Percentiles rank a stretch among this genome's conserved stretches.
Conservation (phyloP, 2,797 vertebrate species). For the Gymnothorax reevesii region DNA sequence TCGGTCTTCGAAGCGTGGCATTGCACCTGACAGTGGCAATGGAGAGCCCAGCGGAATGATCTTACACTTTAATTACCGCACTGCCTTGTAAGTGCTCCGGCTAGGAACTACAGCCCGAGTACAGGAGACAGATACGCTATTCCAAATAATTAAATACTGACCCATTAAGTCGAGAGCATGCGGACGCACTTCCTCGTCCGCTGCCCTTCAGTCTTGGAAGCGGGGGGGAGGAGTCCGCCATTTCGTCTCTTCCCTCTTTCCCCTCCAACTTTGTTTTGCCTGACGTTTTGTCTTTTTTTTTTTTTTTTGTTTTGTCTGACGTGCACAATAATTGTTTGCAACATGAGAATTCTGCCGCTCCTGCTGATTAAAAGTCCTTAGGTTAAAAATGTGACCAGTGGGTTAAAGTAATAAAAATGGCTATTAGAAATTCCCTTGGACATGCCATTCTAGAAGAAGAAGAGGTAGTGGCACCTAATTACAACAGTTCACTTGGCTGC, state of each 20-base stretch:
- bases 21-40: constrained; percentile 69
- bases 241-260: constrained; percentile 31
- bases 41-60: constrained; percentile 54
- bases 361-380: constrained; percentile 67
- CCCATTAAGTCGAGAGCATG: constrained; percentile 75
- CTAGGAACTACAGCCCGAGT: constrained; percentile 74
- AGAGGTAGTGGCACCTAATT: constrained; percentile 99
- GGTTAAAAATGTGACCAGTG: constrained; percentile 71
- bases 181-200: constrained; percentile 62
- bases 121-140: constrained; percentile 72
- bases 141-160: constrained; percentile 65
- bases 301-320: constrained; percentile 54
- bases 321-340: constrained; percentile 61
- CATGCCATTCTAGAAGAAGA: constrained; percentile 87
- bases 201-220: constrained; percentile 35
- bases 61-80: constrained; percentile 78
- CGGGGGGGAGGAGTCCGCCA: constrained; percentile 29
- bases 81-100: constrained; percentile 78
- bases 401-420: constrained; percentile 83
- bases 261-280: constrained; percentile 57
- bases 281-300: not conserved
- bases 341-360: constrained; percentile 47
- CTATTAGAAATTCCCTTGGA: constrained; percentile 88
- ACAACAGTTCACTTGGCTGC: constrained; percentile 94
- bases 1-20: constrained; percentile 66